Conservation (phyloP, 2,888 invertebrate genomes). For the Synergus japonicus region DNA sequence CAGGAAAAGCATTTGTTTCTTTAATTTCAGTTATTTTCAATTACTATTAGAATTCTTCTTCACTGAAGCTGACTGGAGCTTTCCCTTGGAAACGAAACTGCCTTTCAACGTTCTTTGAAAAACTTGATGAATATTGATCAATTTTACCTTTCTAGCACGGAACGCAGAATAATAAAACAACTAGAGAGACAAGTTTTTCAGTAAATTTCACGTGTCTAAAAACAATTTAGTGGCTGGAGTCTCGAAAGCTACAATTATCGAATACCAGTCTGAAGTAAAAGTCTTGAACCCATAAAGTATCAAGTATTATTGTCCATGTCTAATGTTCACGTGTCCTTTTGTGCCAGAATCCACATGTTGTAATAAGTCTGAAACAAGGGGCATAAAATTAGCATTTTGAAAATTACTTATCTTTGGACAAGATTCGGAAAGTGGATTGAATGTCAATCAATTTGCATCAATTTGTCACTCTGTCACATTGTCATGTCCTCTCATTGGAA, state of each 20-base stretch:
- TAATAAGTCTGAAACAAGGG: not conserved
- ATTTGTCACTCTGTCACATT: slow-evolving; percentile 42
- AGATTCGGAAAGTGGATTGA: not conserved
- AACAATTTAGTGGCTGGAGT: not conserved
- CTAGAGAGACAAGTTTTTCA: not conserved
- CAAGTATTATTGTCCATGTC: not conserved
- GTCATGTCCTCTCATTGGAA: slow-evolving; percentile 54
- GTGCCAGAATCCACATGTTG: not conserved
- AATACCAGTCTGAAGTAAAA: not conserved
- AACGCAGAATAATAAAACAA: too few species aligned
- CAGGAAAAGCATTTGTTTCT: too few species aligned
- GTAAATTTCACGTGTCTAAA: not conserved
- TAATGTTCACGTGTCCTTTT: not conserved
- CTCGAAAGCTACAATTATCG: not conserved
- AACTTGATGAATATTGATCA: not conserved
- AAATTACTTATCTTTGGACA: not conserved
- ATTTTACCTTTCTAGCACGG: not conserved
- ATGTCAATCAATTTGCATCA: slow-evolving; percentile 26
- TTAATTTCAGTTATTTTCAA: too few species aligned
- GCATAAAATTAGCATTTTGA: slow-evolving; percentile 8
- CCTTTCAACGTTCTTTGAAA: not conserved
- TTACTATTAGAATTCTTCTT: not conserved
- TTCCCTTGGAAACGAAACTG: not conserved
- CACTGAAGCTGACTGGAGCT: not conserved
- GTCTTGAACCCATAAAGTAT: not conserved